Percentiles rank a stretch among this genome's conserved stretches.
These are phyloP conservation scores for Orycteropus afer DNA, from an alignment of 2,113 vertebrate genomes.

Conservation along the genomic window DNA sequence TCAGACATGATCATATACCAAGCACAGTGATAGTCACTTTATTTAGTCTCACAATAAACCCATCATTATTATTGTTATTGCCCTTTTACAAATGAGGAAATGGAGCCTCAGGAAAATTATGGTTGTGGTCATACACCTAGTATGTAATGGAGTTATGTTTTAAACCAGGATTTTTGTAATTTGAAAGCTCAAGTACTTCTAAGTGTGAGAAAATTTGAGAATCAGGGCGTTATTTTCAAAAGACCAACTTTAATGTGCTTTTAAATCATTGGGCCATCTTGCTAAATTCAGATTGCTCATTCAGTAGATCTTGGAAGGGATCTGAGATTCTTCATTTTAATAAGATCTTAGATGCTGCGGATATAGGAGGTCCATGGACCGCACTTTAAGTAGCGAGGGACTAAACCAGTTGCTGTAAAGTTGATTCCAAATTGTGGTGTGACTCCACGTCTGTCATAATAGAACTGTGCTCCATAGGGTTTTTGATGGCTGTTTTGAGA, in stretches of 20 bases:
- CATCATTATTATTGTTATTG: constrained; percentile 2
- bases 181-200: background rate
- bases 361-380: background rate
- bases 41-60: constrained; percentile 6
- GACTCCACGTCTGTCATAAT: background rate
- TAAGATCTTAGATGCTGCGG: background rate
- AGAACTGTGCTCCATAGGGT: background rate
- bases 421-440: background rate
- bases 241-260: background rate
- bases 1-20: background rate
- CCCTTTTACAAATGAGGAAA: constrained; percentile 39
- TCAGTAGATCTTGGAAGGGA: background rate
- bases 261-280: constrained; percentile 6
- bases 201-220: constrained; percentile 3
- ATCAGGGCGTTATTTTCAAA: background rate
- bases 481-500: background rate
- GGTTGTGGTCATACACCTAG: background rate
- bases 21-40: constrained; percentile 23
- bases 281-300: constrained; percentile 14
- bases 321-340: background rate
- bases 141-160: background rate
- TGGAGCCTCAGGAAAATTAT: background rate
- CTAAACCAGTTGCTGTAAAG: background rate
- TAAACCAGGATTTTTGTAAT: constrained; percentile 39
- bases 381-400: background rate